These are phyloP conservation scores for Plagodis dolabraria DNA, from an alignment of 2,888 invertebrate genomes.

Conservation along the genomic window DNA sequence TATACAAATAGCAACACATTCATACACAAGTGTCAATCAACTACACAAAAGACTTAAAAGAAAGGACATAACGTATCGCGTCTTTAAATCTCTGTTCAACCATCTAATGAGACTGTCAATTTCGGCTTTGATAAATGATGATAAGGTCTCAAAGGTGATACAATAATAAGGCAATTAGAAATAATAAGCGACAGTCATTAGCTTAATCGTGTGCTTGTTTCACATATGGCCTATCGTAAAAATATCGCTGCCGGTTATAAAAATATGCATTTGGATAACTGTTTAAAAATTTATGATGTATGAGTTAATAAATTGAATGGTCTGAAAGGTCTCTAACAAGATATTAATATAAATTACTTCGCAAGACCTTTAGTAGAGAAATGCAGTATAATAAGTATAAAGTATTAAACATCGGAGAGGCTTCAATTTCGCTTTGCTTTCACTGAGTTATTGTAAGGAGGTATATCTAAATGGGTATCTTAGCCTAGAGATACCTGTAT, in stretches of 20 bases:
- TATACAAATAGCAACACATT: not conserved
- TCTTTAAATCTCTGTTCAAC: conserved; percentile 27
- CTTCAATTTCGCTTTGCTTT: conserved; percentile 71
- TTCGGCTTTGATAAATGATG: conserved; percentile 35
- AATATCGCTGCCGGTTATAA: conserved; percentile 12
- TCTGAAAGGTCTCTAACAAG: conserved; percentile 41
- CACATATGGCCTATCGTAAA: conserved; percentile 5
- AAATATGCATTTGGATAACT: conserved; percentile 22
- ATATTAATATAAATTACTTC: conserved; percentile 58
- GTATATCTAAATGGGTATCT: conserved; percentile 61
- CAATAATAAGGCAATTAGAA: conserved; percentile 32
- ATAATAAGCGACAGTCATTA: conserved; percentile 31
- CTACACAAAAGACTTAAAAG: conserved; percentile 22
- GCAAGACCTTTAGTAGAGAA: conserved; percentile 64
- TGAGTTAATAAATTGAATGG: conserved; percentile 27
- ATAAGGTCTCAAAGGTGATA: conserved; percentile 33
- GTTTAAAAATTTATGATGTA: conserved; percentile 17
- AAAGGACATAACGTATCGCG: conserved; percentile 26
- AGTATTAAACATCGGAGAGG: conserved; percentile 60
- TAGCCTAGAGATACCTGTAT: conserved; percentile 41
- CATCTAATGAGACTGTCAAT: conserved; percentile 36
- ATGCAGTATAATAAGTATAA: conserved; percentile 66
- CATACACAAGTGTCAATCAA: conserved; percentile 17
- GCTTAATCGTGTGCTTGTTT: conserved; percentile 14
- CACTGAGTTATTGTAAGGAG: conserved; percentile 68